A percentile compares a stretch with the other conserved stretches of the same genome.
Evolutionary conservation across 2,113 vertebrate species (phyloP).

Genomic region (Papio anubis): DNA sequence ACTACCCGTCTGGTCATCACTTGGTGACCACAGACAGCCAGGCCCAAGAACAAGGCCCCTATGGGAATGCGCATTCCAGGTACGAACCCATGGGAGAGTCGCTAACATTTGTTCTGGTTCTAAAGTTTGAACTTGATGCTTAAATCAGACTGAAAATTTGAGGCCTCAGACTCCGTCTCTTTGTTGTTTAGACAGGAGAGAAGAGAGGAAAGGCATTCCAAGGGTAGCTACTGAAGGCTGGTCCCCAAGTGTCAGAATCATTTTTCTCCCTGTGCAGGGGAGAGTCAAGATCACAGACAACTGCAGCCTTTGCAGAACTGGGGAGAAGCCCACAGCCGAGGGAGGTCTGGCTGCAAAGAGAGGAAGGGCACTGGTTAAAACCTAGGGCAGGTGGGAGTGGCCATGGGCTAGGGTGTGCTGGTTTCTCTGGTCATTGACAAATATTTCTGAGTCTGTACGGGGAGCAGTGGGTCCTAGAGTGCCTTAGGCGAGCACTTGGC

Average conservation of each 20-base stretch:
- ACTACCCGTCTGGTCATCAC: neutral
- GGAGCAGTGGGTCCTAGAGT: neutral
- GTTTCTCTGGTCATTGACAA: neutral
- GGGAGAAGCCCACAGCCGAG: neutral
- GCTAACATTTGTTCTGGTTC: neutral
- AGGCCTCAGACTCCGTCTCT: neutral
- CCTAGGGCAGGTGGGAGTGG: neutral
- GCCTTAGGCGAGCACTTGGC: neutral
- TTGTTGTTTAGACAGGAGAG: neutral
- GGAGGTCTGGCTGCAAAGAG: neutral
- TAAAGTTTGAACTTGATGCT: neutral
- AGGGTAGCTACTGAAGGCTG: neutral
- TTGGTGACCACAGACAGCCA: neutral
- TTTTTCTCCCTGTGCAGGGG: neutral
- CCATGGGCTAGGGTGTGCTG: neutral
- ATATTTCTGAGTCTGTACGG: neutral
- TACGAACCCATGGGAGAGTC: too few relatives aligned
- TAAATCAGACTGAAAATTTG: neutral
- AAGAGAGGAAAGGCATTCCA: neutral
- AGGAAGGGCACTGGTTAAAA: neutral
- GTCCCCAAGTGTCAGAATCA: too few relatives aligned
- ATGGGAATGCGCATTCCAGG: rapidly evolving
- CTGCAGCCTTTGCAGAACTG: neutral
- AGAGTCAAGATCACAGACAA: neutral
- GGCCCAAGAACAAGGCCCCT: neutral